phyloP scores from a whole-genome alignment of 1,140 invertebrate genomes.

The Tachypleus tridentatus region DNA sequence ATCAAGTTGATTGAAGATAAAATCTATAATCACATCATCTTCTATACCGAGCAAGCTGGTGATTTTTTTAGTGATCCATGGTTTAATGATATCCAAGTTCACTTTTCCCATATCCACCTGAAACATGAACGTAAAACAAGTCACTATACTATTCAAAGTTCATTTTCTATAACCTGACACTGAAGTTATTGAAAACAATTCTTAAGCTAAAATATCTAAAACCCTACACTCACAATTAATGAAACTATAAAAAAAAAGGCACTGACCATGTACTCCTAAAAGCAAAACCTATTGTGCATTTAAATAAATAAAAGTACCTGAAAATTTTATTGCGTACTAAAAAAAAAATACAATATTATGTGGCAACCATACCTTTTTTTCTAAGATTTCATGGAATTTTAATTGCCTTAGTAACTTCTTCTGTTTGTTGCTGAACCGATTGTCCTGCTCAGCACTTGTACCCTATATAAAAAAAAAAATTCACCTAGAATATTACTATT shows the following conservation, averaged over 20 bases:
- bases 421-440: slow-evolving; percentile 96
- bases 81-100: slow-evolving; percentile 93
- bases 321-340: slow-evolving; percentile 1
- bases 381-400: slow-evolving; percentile 88
- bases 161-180: not conserved
- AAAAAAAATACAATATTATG: slow-evolving; percentile 15
- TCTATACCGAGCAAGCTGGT: slow-evolving; percentile 92
- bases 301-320: slow-evolving; percentile 6
- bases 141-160: slow-evolving; percentile 7
- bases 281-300: not conserved
- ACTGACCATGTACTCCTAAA: not conserved
- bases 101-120: slow-evolving; percentile 98
- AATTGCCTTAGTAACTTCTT: slow-evolving; percentile 98
- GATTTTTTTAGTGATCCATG: slow-evolving; percentile 95
- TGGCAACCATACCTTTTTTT: slow-evolving; percentile 56
- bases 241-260: not conserved
- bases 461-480: slow-evolving; percentile 50
- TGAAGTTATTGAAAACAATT: slow-evolving; percentile 5
- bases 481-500: too few relatives aligned
- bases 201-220: slow-evolving; percentile 5
- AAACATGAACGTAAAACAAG: slow-evolving; percentile 22
- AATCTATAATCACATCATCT: slow-evolving; percentile 96
- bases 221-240: slow-evolving; percentile 1
- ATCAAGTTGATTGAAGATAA: slow-evolving; percentile 97
- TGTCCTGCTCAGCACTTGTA: slow-evolving; percentile 95